Evolutionary conservation across 2,888 invertebrate species (phyloP).

Genomic region (Stictocephala bisonia): DNA sequence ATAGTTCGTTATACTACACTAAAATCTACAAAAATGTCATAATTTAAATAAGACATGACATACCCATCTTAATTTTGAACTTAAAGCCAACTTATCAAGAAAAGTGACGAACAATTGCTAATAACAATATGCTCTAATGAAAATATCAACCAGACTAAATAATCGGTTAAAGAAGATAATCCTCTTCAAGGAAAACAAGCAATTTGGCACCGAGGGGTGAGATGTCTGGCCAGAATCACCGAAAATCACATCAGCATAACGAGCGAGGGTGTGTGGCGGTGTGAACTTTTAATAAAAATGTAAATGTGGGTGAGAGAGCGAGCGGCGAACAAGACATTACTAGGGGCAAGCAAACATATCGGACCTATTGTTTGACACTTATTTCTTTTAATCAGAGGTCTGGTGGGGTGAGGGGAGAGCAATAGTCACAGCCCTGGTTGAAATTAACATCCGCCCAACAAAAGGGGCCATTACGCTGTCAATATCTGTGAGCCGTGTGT

Average conservation of each 20-base stretch:
- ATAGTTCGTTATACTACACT: too few relatives aligned
- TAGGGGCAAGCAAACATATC: constrained; percentile 21
- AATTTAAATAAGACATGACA: too few relatives aligned
- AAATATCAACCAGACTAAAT: too few relatives aligned
- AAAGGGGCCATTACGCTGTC: constrained; percentile 45
- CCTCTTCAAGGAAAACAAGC: too few relatives aligned
- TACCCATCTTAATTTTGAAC: too few relatives aligned
- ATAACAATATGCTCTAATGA: too few relatives aligned
- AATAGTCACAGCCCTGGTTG: not conserved
- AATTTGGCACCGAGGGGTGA: not conserved
- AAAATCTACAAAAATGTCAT: too few relatives aligned
- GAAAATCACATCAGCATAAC: constrained; percentile 31
- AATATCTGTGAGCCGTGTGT: constrained; percentile 44
- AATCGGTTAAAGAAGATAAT: too few relatives aligned
- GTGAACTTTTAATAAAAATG: constrained; percentile 42
- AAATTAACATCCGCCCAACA: constrained; percentile 43
- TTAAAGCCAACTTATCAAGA: too few relatives aligned
- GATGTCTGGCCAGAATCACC: constrained; percentile 12
- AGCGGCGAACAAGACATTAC: constrained; percentile 33
- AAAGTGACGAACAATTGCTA: too few relatives aligned
- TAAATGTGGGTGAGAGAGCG: constrained; percentile 2
- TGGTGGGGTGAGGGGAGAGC: not conserved
- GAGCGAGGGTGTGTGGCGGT: constrained; percentile 19
- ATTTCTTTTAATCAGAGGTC: constrained; percentile 37
- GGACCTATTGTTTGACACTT: constrained; percentile 39